These are phyloP conservation scores for Mercenaria mercenaria DNA, from an alignment of 1,140 invertebrate species.

Conservation along the genomic window DNA sequence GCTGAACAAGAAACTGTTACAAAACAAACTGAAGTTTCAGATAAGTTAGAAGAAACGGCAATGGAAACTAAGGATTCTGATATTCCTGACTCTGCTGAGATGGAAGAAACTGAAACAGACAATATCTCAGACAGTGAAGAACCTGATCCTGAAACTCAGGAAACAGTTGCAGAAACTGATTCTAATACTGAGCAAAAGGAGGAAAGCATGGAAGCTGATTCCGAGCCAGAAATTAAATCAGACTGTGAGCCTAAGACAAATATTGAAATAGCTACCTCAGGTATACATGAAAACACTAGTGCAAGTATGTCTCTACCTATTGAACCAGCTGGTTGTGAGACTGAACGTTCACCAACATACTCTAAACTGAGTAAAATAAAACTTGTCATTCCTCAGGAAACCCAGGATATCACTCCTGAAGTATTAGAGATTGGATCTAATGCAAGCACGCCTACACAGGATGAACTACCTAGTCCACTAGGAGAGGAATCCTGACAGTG, in stretches of 20 bases:
- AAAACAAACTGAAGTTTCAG: not conserved
- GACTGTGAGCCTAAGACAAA: not conserved
- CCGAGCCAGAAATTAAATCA: not conserved
- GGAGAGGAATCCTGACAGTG: not conserved
- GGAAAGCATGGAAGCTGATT: not conserved
- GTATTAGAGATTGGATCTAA: constrained; percentile 59
- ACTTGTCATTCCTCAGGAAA: not conserved
- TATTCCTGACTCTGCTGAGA: not conserved
- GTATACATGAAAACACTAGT: constrained; percentile 15
- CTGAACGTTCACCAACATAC: constrained; percentile 22
- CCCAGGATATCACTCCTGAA: constrained; percentile 43
- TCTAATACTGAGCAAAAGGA: not conserved
- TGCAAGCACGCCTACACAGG: constrained; percentile 57
- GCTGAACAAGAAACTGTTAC: not conserved
- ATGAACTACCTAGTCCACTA: constrained; percentile 56
- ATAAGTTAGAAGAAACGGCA: not conserved
- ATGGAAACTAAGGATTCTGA: not conserved
- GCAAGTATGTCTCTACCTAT: not conserved
- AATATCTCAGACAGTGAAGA: not conserved
- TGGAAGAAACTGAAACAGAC: not conserved
- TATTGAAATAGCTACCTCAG: constrained; percentile 4
- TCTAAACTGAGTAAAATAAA: constrained; percentile 35
- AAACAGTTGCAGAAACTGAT: not conserved
- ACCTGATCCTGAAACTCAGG: not conserved
- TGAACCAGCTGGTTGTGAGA: not conserved